phyloP scores from a whole-genome alignment of 2,888 invertebrate species.

The Gortyna flavago region DNA sequence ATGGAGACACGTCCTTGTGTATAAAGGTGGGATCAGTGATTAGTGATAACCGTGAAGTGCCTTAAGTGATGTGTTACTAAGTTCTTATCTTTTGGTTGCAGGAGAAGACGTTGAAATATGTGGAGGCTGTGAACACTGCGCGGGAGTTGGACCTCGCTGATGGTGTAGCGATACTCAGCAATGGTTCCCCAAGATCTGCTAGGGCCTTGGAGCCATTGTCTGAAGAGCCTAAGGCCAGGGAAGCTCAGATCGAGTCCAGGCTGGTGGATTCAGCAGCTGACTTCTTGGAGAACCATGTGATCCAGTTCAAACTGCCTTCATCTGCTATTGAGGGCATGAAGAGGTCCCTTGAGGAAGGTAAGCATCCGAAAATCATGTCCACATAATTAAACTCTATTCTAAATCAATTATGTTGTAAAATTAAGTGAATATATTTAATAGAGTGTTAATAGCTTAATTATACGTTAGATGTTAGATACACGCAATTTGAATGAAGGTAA shows the following conservation, averaged over 20 bases:
- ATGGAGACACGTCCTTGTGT: constrained; percentile 92
- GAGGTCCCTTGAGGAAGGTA: constrained; percentile 95
- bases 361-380: constrained; percentile 32
- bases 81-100: constrained; percentile 87
- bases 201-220: constrained; percentile 92
- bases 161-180: constrained; percentile 89
- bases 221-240: constrained; percentile 93
- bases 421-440: constrained; percentile 34
- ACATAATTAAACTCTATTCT: neutral
- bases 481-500: constrained; percentile 25
- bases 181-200: constrained; percentile 90
- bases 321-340: constrained; percentile 93
- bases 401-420: constrained; percentile 22
- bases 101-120: constrained; percentile 93
- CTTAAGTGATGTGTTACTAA: constrained; percentile 72
- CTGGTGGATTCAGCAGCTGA: constrained; percentile 94
- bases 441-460: constrained; percentile 45
- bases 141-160: constrained; percentile 91
- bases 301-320: constrained; percentile 94
- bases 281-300: constrained; percentile 94
- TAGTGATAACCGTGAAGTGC: constrained; percentile 71
- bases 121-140: constrained; percentile 89
- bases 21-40: constrained; percentile 90
- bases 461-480: constrained; percentile 25
- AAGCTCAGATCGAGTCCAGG: constrained; percentile 93